Evolutionary conservation across 2,113 vertebrate genomes (phyloP), one percentile per base, ranked within the genome.

Genomic region (Pangasianodon hypophthalmus): DNA sequence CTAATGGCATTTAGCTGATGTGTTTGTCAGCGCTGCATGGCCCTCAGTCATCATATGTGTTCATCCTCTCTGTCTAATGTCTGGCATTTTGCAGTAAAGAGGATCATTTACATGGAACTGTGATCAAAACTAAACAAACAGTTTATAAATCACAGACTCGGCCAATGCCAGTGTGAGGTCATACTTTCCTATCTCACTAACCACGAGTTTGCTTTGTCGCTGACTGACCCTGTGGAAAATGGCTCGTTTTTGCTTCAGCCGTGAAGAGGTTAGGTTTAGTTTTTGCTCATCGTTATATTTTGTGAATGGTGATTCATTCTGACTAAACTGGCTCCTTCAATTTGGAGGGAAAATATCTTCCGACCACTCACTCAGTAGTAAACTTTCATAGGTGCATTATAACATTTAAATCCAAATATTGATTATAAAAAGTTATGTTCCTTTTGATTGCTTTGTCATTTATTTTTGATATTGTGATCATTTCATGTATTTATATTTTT

Each of bases 131-230:
- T 84, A 46, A 73, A 62, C 37, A 32, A 73, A 62, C 29, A 86
- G 69, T 54, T 88, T 10, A 80, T 85, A 84, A 84, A 79, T 86
- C 54, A 77, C 79, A 85, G 80, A 87, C 5, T 88, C 16, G 81
- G 50, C 58, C 54, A 75, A 48, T 80, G 19, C 54, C 77, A 85
- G 10, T 41, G 14, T 85, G 73, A 84, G 13, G 48, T 73, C 14
- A 67, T 19, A 87, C 16, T 90, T 90, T 90, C 88, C 82, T 56
- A 84, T 64, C 56, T 58, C 56, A 87, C n/a, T 87, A 67, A 81
- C 83, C 29, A 52, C 21, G 11, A 81, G 71, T 71, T 46, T 50
- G 41, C 60, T 91, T 91, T 91, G 48, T 90, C 16, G 2, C 62
- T 9, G 58, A 41, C 18, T 86, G 83, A 84, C 71, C 69, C 79